phyloP scores from a whole-genome alignment of 2,888 invertebrate genomes.

The Bellardia pandia region DNA sequence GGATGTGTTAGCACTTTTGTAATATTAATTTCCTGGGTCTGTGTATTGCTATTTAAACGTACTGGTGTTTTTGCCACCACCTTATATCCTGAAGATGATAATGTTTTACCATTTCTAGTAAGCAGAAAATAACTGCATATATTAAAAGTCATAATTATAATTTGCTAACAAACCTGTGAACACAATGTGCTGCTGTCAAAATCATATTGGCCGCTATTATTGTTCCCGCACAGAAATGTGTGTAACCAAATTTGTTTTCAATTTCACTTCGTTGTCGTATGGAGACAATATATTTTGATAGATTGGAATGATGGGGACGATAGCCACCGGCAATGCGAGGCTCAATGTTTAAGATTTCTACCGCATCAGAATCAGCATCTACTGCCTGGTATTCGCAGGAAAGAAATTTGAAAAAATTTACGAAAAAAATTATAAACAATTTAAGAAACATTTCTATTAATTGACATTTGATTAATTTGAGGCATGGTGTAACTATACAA shows the following conservation, averaged over 20 bases:
- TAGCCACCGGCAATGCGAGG: constrained; percentile 40
- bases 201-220: constrained; percentile 71
- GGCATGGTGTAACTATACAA: too few species aligned
- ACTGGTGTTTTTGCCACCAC: constrained; percentile 57
- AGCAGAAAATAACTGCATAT: neutral
- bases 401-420: neutral
- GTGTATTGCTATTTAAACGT: constrained; percentile 5
- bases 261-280: neutral
- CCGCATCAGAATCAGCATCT: neutral
- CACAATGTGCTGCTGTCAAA: constrained; percentile 78
- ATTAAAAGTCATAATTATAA: too few species aligned
- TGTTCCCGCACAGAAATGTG: constrained; percentile 76
- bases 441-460: neutral
- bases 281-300: constrained; percentile 61
- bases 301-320: neutral
- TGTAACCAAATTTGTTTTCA: constrained; percentile 74
- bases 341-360: neutral
- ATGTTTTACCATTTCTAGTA: neutral
- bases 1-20: constrained; percentile 21
- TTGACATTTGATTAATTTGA: constrained; percentile 3
- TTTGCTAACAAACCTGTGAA: constrained; percentile 64
- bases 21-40: constrained; percentile 24
- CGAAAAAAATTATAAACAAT: neutral
- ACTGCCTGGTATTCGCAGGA: neutral
- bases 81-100: neutral